Evolutionary conservation across 1,140 invertebrate species (phyloP).

Genomic region (Dermatophagoides farinae): DNA sequence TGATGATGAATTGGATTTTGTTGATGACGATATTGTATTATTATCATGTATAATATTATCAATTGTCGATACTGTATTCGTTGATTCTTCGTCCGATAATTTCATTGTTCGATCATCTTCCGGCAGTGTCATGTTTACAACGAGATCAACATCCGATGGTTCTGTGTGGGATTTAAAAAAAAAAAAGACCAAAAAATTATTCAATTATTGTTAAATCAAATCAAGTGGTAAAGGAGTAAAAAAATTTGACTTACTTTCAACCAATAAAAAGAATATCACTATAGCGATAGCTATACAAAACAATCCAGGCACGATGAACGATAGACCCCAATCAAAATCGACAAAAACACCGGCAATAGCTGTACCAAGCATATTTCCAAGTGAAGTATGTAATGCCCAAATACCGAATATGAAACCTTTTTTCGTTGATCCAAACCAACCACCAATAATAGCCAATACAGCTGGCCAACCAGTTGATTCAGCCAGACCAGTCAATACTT

Average conservation of each 20-base stretch:
- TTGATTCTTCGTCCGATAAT: neutral
- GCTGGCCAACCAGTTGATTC: constrained; percentile 83
- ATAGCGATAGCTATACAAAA: constrained; percentile 56
- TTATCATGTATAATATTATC: neutral
- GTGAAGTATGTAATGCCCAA: constrained; percentile 82
- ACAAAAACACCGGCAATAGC: constrained; percentile 64
- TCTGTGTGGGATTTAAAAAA: neutral
- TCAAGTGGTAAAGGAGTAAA: neutral
- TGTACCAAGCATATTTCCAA: constrained; percentile 74
- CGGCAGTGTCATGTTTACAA: neutral
- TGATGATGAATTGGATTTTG: neutral
- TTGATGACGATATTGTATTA: neutral
- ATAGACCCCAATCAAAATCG: constrained; percentile 62
- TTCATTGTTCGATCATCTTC: neutral
- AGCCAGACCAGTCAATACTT: constrained; percentile 47
- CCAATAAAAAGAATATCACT: constrained; percentile 65
- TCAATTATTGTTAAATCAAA: neutral
- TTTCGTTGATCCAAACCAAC: constrained; percentile 60
- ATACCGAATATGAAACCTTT: constrained; percentile 76
- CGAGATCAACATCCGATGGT: neutral
- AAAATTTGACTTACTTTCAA: constrained; percentile 31
- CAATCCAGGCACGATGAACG: constrained; percentile 78
- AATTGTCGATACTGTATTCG: neutral
- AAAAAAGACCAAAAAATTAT: neutral
- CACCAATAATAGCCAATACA: constrained; percentile 73